A percentile compares a stretch with the other conserved stretches of the same genome.
Conservation (phyloP, 1,140 invertebrate species). For the Galleria mellonella region DNA sequence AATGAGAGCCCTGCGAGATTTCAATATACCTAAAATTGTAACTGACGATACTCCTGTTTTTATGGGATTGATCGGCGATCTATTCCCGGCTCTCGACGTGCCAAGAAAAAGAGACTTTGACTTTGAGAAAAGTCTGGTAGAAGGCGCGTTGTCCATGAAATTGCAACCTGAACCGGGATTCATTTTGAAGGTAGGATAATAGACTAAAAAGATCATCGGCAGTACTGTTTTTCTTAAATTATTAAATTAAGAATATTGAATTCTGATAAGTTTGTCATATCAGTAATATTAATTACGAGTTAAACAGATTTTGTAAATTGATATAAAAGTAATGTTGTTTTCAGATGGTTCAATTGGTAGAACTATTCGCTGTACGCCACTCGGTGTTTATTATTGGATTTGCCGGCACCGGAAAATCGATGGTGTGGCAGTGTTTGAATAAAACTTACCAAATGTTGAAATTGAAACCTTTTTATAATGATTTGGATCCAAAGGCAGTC, state of each 20-base stretch:
- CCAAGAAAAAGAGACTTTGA: conserved; percentile 87
- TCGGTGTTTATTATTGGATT: conserved; percentile 95
- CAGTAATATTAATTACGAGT: too few species aligned
- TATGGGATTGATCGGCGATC: conserved; percentile 92
- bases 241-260: too few species aligned
- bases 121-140: conserved; percentile 87
- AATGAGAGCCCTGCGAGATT: conserved; percentile 91
- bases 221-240: too few species aligned
- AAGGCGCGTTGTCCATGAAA: conserved; percentile 87
- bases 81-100: conserved; percentile 93
- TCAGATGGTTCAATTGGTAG: conserved; percentile 91
- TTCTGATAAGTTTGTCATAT: too few species aligned
- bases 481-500: conserved; percentile 96
- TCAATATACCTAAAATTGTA: conserved; percentile 95
- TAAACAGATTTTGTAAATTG: too few species aligned
- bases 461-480: conserved; percentile 88
- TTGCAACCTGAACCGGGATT: conserved; percentile 95
- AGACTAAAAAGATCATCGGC: too few species aligned
- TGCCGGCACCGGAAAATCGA: conserved; percentile 94
- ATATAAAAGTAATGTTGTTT: conserved; percentile 1
- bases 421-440: conserved; percentile 94
- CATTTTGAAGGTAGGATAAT: conserved; percentile 79
- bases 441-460: conserved; percentile 86
- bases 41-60: conserved; percentile 93
- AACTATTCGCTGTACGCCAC: conserved; percentile 93